A percentile compares a stretch with the other conserved stretches of the same genome.
These are phyloP conservation scores for Chaenogobius annularis DNA, from an alignment of 2,113 vertebrate genomes.

Conservation along the genomic window DNA sequence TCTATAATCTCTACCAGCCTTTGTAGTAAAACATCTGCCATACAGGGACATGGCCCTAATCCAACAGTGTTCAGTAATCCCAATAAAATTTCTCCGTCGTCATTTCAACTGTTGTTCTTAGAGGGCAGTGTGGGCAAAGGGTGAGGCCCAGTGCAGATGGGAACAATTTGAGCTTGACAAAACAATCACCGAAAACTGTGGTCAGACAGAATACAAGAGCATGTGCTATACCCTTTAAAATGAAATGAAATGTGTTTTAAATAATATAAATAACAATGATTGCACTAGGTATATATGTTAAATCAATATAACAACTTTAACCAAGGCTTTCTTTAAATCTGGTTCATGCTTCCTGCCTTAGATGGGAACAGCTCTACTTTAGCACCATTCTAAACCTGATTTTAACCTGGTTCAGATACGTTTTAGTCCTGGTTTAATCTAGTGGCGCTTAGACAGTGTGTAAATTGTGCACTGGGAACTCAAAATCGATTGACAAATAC, in stretches of 20 bases:
- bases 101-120: slow-evolving; percentile 22
- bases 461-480: too few species aligned
- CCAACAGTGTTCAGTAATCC: slow-evolving; percentile 60
- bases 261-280: neutral
- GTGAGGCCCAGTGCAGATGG: neutral
- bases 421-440: too few species aligned
- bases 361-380: too few species aligned
- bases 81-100: slow-evolving; percentile 31
- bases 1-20: slow-evolving; percentile 58
- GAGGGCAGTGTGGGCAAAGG: neutral
- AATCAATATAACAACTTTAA: too few species aligned
- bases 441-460: too few species aligned
- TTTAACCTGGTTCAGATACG: too few species aligned
- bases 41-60: slow-evolving; percentile 63
- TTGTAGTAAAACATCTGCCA: slow-evolving; percentile 62
- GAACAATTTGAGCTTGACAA: slow-evolving; percentile 1
- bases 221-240: neutral
- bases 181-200: slow-evolving; percentile 8
- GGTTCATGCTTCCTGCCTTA: too few species aligned
- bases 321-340: too few species aligned
- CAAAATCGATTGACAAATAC: too few species aligned
- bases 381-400: too few species aligned
- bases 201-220: neutral
- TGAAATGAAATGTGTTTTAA: neutral
- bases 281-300: neutral